phyloP scores from a whole-genome alignment of 2,888 invertebrate species.

The Augochlorella aurata region DNA sequence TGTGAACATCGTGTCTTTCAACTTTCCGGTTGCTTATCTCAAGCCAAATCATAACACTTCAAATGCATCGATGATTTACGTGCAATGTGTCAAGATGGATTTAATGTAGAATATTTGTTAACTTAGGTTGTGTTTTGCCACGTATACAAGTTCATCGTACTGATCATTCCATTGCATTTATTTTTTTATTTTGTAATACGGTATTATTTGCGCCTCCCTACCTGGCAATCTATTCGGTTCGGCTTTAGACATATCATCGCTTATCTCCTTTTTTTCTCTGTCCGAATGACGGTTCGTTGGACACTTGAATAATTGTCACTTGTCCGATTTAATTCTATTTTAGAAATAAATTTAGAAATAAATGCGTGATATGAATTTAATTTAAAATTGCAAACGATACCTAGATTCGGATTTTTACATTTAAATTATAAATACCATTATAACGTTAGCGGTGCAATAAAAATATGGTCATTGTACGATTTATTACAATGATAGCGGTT shows the following conservation, averaged over 20 bases:
- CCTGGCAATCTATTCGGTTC: neutral
- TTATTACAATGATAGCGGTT: neutral
- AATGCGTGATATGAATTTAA: neutral
- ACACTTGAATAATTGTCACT: neutral
- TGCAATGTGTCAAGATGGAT: constrained; percentile 22
- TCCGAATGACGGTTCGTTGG: neutral
- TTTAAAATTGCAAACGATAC: neutral
- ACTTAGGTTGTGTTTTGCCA: neutral
- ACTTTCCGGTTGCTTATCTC: constrained; percentile 56
- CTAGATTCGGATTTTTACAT: neutral
- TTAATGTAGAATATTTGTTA: neutral
- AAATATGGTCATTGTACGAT: neutral
- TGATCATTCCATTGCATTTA: neutral
- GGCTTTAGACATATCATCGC: constrained; percentile 14
- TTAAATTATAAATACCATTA: neutral
- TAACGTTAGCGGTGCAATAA: neutral
- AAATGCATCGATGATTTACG: constrained; percentile 46
- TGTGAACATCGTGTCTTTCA: constrained; percentile 16
- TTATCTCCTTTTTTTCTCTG: neutral
- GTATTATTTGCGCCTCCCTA: neutral
- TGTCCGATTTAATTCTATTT: neutral
- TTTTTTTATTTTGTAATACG: constrained; percentile 8
- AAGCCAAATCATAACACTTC: constrained; percentile 54
- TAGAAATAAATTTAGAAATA: neutral
- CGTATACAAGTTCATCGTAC: neutral